phyloP scores from a whole-genome alignment of 23 tunicate genomes.

The Ascidia mentula region DNA sequence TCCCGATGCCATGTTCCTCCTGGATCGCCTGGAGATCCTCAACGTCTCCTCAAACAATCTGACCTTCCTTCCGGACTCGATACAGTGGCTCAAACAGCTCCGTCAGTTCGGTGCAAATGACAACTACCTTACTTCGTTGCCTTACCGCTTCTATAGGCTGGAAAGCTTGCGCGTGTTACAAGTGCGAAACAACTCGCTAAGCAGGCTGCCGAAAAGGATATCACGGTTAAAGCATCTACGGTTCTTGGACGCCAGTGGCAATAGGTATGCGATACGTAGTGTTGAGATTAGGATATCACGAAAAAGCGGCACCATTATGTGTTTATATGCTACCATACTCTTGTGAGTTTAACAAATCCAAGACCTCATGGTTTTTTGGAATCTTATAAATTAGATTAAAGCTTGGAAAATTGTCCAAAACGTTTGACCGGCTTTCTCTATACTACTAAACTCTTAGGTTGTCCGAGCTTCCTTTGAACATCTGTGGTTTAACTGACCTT shows the following conservation, averaged over 20 bases:
- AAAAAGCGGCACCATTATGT: too few species aligned
- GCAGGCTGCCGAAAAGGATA: conserved; percentile 68
- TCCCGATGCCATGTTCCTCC: conserved; percentile 51
- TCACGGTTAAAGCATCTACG: conserved; percentile 49
- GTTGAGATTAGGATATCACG: too few species aligned
- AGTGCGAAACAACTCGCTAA: conserved; percentile 62
- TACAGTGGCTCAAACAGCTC: conserved; percentile 45
- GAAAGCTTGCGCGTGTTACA: conserved; percentile 45
- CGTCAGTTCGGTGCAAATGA: conserved; percentile 51
- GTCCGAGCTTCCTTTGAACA: conserved; percentile 56
- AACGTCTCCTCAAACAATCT: conserved; percentile 42
- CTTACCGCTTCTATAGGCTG: conserved; percentile 52
- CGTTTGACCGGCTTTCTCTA: too few species aligned
- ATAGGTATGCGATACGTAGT: conserved; percentile 77
- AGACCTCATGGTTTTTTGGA: too few species aligned
- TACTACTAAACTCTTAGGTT: too few species aligned
- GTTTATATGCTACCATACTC: too few species aligned
- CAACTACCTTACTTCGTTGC: conserved; percentile 48
- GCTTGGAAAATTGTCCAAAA: too few species aligned
- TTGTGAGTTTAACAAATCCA: too few species aligned
- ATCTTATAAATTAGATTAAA: too few species aligned
- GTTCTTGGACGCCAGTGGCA: conserved; percentile 68
- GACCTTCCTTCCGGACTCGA: conserved; percentile 48
- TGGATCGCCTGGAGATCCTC: conserved; percentile 42
- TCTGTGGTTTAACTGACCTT: conserved; percentile 59